A percentile compares a stretch with the other conserved stretches of the same genome.
phyloP scores from a whole-genome alignment of 53 echinoderm and acorn worm genomes.

The Patiria pectinifera region DNA sequence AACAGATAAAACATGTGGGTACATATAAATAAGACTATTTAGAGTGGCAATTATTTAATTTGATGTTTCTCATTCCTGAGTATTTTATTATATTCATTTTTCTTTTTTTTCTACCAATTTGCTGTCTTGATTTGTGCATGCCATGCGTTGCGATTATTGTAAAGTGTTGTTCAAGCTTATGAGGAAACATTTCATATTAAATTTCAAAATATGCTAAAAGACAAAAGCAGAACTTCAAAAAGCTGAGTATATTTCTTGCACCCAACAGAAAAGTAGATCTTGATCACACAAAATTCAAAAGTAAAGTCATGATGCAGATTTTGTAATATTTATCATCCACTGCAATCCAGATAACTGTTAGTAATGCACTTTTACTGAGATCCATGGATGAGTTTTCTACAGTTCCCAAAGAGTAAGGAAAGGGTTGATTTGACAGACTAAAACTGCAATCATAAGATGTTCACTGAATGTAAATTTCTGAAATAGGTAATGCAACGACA shows the following conservation, averaged over 20 bases:
- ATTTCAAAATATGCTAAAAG: neutral
- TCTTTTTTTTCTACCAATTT: neutral
- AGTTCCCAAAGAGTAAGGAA: neutral
- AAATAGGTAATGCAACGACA: neutral
- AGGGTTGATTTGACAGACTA: neutral
- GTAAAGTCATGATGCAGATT: neutral
- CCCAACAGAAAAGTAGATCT: neutral
- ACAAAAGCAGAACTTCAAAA: neutral
- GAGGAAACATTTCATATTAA: neutral
- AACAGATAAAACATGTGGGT: neutral
- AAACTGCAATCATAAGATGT: neutral
- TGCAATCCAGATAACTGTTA: neutral
- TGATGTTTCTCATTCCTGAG: neutral
- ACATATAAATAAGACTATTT: neutral
- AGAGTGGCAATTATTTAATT: neutral
- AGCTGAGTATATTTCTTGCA: neutral
- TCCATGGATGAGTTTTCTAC: neutral
- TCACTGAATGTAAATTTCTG: neutral
- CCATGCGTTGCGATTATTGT: neutral
- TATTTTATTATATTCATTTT: neutral
- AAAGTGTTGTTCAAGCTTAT: neutral
- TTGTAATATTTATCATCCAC: neutral
- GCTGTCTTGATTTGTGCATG: neutral
- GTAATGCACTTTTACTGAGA: neutral
- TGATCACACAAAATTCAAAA: neutral